phyloP scores from a whole-genome alignment of 2,797 vertebrate species.

The Vespertilio murinus region DNA sequence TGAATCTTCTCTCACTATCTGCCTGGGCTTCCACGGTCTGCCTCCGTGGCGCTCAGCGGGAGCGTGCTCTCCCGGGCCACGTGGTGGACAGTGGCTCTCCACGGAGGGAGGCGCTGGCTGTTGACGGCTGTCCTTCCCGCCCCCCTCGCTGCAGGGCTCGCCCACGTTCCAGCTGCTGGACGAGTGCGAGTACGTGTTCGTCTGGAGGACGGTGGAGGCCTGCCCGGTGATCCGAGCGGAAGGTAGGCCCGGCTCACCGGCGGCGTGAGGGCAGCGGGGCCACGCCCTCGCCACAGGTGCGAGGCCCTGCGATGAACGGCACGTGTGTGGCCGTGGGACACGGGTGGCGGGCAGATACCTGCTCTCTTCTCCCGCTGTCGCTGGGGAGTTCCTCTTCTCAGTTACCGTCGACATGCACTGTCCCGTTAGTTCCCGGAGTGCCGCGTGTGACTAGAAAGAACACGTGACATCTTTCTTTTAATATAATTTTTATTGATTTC shows the following conservation, averaged over 20 bases:
- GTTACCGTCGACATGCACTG: too few relatives aligned
- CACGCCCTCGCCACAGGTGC: rapidly evolving
- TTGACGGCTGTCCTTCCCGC: neutral
- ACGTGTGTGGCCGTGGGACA: rapidly evolving
- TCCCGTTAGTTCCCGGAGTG: neutral
- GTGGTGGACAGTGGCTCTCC: rapidly evolving
- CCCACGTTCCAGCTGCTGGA: slow-evolving; percentile 89
- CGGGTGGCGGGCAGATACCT: rapidly evolving
- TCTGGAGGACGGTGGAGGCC: slow-evolving; percentile 95
- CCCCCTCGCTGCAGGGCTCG: slow-evolving; percentile 86
- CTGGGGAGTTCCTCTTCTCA: neutral
- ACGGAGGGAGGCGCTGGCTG: neutral
- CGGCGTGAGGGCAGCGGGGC: too few relatives aligned
- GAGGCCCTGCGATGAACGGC: rapidly evolving
- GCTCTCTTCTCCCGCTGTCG: neutral
- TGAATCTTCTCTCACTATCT: neutral
- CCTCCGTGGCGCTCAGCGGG: neutral
- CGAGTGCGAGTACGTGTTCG: slow-evolving; percentile 94
- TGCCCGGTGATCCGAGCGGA: slow-evolving; percentile 90
- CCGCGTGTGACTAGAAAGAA: rapidly evolving
- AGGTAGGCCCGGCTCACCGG: slow-evolving; percentile 68
- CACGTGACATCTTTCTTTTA: neutral
- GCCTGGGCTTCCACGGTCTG: neutral
- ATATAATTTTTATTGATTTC: too few relatives aligned
- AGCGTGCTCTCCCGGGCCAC: rapidly evolving